These are phyloP conservation scores for Cloeon dipterum DNA, from an alignment of 2,888 invertebrate genomes.

Conservation along the genomic window DNA sequence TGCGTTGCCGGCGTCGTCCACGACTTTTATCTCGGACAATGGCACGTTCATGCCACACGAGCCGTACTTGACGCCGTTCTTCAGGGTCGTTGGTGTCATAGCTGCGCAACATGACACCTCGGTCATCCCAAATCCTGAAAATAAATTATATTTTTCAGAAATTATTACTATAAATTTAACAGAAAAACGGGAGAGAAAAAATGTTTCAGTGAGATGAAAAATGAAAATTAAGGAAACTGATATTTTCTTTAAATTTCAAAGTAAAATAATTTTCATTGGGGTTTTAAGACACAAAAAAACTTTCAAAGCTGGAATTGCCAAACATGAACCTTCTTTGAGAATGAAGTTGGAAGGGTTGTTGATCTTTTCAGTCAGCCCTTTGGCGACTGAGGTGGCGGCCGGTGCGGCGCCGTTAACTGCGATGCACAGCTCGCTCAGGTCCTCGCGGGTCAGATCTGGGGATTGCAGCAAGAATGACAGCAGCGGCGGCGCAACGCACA, in stretches of 20 bases:
- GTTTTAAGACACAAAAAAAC: too few relatives aligned
- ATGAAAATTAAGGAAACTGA: too few relatives aligned
- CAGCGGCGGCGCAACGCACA: conserved; percentile 23
- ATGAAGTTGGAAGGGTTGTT: not conserved
- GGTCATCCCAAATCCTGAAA: conserved; percentile 4
- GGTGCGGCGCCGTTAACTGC: conserved; percentile 5
- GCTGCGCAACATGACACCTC: not conserved
- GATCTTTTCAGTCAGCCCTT: conserved; percentile 1
- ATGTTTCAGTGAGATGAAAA: too few relatives aligned
- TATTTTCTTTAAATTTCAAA: too few relatives aligned
- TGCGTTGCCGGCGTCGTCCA: conserved; percentile 8
- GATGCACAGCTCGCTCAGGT: not conserved
- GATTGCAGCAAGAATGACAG: conserved; percentile 22
- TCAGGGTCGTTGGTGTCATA: not conserved
- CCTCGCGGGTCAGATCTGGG: conserved; percentile 14
- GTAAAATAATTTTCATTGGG: too few relatives aligned
- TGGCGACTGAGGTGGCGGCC: conserved; percentile 1
- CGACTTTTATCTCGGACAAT: conserved; percentile 3
- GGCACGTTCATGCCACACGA: conserved; percentile 2
- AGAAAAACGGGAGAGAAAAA: too few relatives aligned
- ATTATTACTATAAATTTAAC: too few relatives aligned
- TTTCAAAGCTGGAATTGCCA: too few relatives aligned
- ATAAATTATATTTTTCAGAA: too few relatives aligned
- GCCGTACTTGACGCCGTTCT: conserved; percentile 1
- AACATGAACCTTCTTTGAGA: conserved; percentile 3